Conservation (phyloP, 2,797 vertebrate genomes). For the Anabacerthia variegaticeps region DNA sequence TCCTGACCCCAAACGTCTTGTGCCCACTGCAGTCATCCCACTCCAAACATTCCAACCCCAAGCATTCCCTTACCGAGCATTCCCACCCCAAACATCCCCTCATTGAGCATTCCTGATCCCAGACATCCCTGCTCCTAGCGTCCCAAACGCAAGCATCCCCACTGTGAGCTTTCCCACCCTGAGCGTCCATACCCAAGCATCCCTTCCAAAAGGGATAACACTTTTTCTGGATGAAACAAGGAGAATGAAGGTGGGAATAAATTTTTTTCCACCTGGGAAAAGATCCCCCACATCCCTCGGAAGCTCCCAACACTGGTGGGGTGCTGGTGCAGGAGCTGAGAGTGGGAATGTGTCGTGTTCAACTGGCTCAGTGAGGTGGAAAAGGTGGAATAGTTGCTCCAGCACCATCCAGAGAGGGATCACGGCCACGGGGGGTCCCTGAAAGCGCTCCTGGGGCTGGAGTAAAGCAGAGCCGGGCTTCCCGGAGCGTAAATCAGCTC, state of each 20-base stretch:
- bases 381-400: background rate
- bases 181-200: background rate
- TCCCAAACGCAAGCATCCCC: background rate
- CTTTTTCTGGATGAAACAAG: background rate
- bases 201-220: background rate
- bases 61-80: background rate
- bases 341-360: fast-evolving
- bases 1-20: background rate
- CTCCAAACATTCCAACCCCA: no score
- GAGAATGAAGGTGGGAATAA: background rate
- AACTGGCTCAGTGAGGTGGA: background rate
- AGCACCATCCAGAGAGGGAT: fast-evolving
- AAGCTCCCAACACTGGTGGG: fast-evolving
- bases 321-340: fast-evolving
- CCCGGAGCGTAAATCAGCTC: background rate
- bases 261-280: background rate
- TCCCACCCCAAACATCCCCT: background rate
- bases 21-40: background rate
- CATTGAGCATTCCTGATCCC: background rate
- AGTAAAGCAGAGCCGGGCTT: background rate
- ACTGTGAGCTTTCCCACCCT: background rate
- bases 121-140: background rate
- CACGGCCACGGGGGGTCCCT: fast-evolving
- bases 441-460: fast-evolving
- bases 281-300: background rate